These are phyloP conservation scores for Hiodon alosoides DNA, from an alignment of 2,113 vertebrate species.

Conservation along the genomic window DNA sequence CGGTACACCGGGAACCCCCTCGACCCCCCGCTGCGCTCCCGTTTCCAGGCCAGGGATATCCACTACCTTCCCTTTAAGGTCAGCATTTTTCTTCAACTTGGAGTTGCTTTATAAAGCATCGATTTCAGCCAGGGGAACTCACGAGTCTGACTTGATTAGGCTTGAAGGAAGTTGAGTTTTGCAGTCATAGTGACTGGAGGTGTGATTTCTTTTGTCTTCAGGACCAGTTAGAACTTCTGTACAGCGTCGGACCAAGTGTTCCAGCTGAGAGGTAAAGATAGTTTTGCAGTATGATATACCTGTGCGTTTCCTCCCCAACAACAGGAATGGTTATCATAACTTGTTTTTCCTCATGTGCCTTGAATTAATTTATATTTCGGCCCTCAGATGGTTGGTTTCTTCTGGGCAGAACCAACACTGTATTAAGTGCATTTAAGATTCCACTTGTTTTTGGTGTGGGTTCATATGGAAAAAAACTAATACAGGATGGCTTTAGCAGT, in stretches of 20 bases:
- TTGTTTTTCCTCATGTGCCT: too few relatives aligned
- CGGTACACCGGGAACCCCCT: slow-evolving; percentile 88
- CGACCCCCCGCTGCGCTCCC: slow-evolving; percentile 91
- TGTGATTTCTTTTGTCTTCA: slow-evolving; percentile 45
- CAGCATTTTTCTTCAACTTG: slow-evolving; percentile 12
- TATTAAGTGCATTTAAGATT: too few relatives aligned
- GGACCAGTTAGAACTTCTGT: slow-evolving; percentile 87
- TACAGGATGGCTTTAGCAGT: too few relatives aligned
- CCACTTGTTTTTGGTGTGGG: too few relatives aligned
- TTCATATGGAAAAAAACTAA: too few relatives aligned
- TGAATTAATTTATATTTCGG: not conserved
- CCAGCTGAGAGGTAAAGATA: slow-evolving; percentile 78
- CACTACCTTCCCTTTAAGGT: slow-evolving; percentile 94
- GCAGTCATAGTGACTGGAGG: not conserved
- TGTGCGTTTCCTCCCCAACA: not conserved
- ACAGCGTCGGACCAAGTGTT: slow-evolving; percentile 75
- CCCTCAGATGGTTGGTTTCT: too few relatives aligned
- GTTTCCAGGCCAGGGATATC: slow-evolving; percentile 94
- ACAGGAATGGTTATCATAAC: too few relatives aligned
- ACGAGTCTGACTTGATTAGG: too few relatives aligned
- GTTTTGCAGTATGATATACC: not conserved
- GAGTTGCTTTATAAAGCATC: not conserved
- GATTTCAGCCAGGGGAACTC: slow-evolving; percentile 10
- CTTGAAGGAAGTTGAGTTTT: not conserved
- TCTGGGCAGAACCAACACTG: too few relatives aligned